phyloP scores from a whole-genome alignment of 2,888 invertebrate genomes.

The Apomyelois bistriatella region DNA sequence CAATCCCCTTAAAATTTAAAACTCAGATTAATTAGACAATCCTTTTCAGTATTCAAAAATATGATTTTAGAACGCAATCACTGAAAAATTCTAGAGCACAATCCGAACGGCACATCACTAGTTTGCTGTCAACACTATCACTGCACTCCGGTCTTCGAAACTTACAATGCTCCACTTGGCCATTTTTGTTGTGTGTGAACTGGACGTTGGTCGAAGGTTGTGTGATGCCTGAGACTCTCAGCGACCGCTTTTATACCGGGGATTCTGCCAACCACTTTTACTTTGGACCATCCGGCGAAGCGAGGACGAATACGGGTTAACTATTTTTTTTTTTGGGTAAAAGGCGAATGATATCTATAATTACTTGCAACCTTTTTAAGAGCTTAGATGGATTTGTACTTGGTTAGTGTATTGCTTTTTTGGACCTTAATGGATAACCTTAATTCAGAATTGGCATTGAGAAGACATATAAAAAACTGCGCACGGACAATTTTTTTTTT shows the following conservation, averaged over 20 bases:
- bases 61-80: neutral
- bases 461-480: too few relatives aligned
- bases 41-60: neutral
- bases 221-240: conserved; percentile 51
- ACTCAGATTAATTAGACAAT: neutral
- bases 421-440: neutral
- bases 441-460: too few relatives aligned
- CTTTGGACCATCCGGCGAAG: conserved; percentile 53
- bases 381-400: neutral
- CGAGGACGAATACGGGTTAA: conserved; percentile 64
- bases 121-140: conserved; percentile 40
- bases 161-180: conserved; percentile 75
- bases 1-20: neutral
- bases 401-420: neutral
- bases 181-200: conserved; percentile 55
- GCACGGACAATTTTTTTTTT: too few relatives aligned
- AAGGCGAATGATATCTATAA: conserved; percentile 27
- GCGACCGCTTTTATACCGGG: conserved; percentile 62
- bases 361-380: neutral
- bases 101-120: conserved; percentile 6
- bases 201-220: conserved; percentile 49
- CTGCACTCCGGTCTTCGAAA: conserved; percentile 60
- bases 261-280: conserved; percentile 70
- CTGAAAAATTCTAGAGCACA: conserved; percentile 10
- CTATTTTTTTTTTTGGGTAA: conserved; percentile 44